Evolutionary conservation across 2,113 vertebrate species (phyloP), one percentile per base, ranked within the genome.

Genomic region (Nibea coibor): DNA sequence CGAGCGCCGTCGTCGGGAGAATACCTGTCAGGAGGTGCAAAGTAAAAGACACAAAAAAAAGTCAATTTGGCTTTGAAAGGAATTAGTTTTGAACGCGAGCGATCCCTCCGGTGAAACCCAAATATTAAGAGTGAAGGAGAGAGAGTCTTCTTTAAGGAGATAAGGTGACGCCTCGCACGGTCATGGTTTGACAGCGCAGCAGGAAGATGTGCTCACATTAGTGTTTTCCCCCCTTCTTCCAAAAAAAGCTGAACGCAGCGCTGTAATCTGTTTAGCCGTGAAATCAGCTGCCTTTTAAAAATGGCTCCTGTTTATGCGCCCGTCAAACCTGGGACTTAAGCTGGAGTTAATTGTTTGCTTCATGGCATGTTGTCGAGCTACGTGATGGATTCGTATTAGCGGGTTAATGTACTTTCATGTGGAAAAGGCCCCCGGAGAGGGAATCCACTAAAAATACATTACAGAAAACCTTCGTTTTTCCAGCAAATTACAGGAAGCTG

Each of bases 1-100:
- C 97, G 64, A 97, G 93, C 6, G 89, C 77, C 4, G 95, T 95
- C 0, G 76, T 93, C 45, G 95, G 96, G 43, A 97, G 94, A 57
- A 95, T 82, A 88, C 96, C 97, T 97, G 74, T 79, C 65, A 86
- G 62, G 53, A 78, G 66, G 58, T 9, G 14, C 57, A 31, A 0
- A 59, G 63, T 12, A n/a, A 76, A 70, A 84, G 20, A 72, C 43
- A 39, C 17, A 16, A 20, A 43, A 53, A 67, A 75, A 74, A 61
- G 10, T 54, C 1, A 47, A 77, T 66, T 47, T 58, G 70, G 42
- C 69, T 57, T 64, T 76, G 72, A 71, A 19, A 62, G 62, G 43
- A 81, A 89, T 85, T 77, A 67, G 73, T 77, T 57, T 14, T 22
- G 80, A 82, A 56, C 7, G 54, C 22, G 28, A 24, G 9, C 1